Percentiles rank a stretch among this genome's conserved stretches.
Conservation (phyloP, 37 sponge, comb jelly and placozoan species). For the Geodia barretti region DNA sequence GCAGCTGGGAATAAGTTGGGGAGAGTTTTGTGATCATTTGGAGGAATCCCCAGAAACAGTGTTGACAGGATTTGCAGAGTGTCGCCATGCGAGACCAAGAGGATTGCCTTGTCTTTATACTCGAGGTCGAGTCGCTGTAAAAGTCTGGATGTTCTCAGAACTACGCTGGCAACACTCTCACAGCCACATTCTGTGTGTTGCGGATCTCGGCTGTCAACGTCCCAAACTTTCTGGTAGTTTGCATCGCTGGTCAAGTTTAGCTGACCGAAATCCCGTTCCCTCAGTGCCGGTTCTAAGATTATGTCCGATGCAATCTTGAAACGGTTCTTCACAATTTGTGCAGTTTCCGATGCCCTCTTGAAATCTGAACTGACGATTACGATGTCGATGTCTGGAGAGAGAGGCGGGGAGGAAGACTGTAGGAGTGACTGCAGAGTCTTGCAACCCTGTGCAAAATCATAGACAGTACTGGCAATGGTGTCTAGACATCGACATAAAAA, state of each 20-base stretch:
- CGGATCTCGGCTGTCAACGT: constrained; percentile 24
- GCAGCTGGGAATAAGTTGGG: background rate
- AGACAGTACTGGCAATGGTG: no score
- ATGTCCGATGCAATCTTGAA: background rate
- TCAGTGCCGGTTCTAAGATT: background rate
- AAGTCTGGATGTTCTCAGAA: constrained; percentile 11
- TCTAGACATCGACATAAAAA: no score
- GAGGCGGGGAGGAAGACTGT: no score
- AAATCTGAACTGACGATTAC: constrained; percentile 24
- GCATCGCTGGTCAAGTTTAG: background rate
- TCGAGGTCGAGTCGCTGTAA: constrained; percentile 9
- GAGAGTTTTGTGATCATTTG: background rate
- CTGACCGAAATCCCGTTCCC: constrained; percentile 11
- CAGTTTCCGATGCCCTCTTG: constrained; percentile 11
- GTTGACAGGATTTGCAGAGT: constrained; percentile 18
- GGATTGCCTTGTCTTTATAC: constrained; percentile 7
- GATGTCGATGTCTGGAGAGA: no score
- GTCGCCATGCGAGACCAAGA: constrained; percentile 48
- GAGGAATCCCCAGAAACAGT: constrained; percentile 10
- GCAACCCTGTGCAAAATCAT: no score
- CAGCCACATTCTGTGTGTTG: constrained; percentile 3
- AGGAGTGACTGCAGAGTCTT: no score
- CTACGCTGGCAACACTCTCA: constrained; percentile 30
- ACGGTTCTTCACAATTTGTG: background rate
- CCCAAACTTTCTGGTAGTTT: background rate